These are phyloP conservation scores for Cynaeus angustus DNA, from an alignment of 2,888 invertebrate genomes.

Conservation along the genomic window DNA sequence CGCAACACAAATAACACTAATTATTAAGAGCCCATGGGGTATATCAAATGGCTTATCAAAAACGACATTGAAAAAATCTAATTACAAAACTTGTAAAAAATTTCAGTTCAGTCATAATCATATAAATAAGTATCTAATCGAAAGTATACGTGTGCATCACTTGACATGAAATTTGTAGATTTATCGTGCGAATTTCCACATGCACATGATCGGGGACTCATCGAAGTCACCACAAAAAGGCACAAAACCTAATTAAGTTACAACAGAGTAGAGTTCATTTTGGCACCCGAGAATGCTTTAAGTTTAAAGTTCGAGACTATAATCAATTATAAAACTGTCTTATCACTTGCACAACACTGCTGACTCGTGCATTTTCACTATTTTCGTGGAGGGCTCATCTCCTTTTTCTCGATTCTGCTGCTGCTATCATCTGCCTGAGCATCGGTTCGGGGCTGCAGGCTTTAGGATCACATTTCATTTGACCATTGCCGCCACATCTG, in stretches of 20 bases:
- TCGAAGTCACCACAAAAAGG: slow-evolving; percentile 62
- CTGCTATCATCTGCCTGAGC: slow-evolving; percentile 92
- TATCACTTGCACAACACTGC: slow-evolving; percentile 68
- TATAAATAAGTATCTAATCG: slow-evolving; percentile 58
- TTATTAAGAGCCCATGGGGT: slow-evolving; percentile 60
- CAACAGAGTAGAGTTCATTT: slow-evolving; percentile 64
- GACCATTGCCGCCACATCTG: slow-evolving; percentile 93
- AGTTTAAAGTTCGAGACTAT: slow-evolving; percentile 65
- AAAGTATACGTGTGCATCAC: slow-evolving; percentile 62
- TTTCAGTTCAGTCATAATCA: slow-evolving; percentile 66
- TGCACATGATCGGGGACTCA: slow-evolving; percentile 42
- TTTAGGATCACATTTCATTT: slow-evolving; percentile 96
- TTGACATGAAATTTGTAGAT: slow-evolving; percentile 40
- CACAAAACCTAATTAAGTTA: slow-evolving; percentile 68
- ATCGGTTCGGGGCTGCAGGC: slow-evolving; percentile 92
- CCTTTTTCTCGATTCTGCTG: slow-evolving; percentile 83
- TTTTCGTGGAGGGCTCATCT: slow-evolving; percentile 73
- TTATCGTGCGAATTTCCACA: slow-evolving; percentile 43
- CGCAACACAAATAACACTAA: slow-evolving; percentile 69
- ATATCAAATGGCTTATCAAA: slow-evolving; percentile 69
- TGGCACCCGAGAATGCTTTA: slow-evolving; percentile 72
- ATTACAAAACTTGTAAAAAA: slow-evolving; percentile 68
- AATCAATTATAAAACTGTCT: slow-evolving; percentile 66
- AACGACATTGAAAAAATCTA: slow-evolving; percentile 68
- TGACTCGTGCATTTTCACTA: slow-evolving; percentile 66